Evolutionary conservation across 2,797 vertebrate species (phyloP).

Genomic region (Crax fasciolata): DNA sequence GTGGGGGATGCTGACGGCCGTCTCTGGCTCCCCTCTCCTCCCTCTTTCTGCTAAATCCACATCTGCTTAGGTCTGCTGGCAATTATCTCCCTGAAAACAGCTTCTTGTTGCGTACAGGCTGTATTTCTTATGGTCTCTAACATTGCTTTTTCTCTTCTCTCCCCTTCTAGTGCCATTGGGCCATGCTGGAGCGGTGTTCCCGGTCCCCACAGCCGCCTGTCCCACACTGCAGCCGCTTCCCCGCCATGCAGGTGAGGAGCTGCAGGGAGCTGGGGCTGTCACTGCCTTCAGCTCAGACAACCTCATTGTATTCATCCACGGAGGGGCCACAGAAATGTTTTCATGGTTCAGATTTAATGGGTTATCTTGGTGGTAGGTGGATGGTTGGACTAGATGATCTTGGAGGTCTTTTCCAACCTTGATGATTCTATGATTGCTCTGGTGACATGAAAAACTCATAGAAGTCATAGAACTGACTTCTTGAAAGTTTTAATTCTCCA

Average conservation of each 20-base stretch:
- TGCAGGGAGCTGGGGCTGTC: neutral
- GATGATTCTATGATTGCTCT: neutral
- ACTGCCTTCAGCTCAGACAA: neutral
- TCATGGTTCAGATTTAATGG: neutral
- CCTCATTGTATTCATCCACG: neutral
- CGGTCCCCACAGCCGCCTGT: too few relatives aligned
- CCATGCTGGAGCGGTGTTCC: neutral
- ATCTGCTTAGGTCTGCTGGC: neutral
- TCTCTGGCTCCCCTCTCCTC: neutral
- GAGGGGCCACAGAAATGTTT: neutral
- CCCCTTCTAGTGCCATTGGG: neutral
- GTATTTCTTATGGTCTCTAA: neutral
- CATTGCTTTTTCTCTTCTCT: neutral
- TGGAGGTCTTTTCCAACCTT: too few relatives aligned
- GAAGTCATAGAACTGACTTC: too few relatives aligned
- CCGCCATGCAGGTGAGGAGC: neutral
- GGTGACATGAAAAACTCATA: neutral
- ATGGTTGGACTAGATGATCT: too few relatives aligned
- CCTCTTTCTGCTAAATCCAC: neutral
- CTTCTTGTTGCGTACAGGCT: neutral
- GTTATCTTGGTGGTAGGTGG: too few relatives aligned
- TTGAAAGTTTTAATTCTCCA: neutral
- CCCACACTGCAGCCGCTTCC: neutral
- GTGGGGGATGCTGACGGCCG: neutral
- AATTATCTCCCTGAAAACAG: neutral